phyloP scores from a whole-genome alignment of 53 echinoderm and acorn worm genomes.

The Arbacia lixula region DNA sequence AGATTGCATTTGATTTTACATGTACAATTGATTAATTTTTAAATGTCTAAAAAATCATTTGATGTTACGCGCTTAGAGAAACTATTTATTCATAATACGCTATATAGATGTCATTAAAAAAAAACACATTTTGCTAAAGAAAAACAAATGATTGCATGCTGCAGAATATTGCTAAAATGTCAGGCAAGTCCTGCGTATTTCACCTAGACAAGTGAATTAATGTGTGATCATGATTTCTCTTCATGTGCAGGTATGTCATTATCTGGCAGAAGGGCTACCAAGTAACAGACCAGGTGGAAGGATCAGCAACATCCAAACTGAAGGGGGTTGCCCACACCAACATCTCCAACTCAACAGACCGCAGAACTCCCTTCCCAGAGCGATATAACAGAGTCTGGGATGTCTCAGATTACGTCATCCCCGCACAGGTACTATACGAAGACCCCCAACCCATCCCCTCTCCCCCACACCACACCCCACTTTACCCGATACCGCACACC shows the following conservation, averaged over 20 bases:
- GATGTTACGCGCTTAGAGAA: too few species aligned
- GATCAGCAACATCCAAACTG: conserved; percentile 89
- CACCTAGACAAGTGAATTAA: not conserved
- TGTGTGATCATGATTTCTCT: not conserved
- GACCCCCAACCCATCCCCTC: too few species aligned
- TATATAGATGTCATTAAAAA: too few species aligned
- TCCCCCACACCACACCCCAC: too few species aligned
- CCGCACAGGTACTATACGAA: conserved; percentile 97
- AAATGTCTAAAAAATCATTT: too few species aligned
- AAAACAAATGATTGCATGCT: too few species aligned
- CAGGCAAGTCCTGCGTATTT: not conserved
- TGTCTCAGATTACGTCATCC: conserved; percentile 96
- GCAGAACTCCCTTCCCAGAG: conserved; percentile 71
- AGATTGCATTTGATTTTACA: too few species aligned
- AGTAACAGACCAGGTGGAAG: conserved; percentile 77
- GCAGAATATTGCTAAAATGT: too few species aligned
- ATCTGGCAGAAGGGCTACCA: conserved; percentile 91
- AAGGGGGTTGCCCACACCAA: conserved; percentile 91
- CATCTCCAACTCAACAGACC: conserved; percentile 68
- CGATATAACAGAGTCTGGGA: conserved; percentile 97
- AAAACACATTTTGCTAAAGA: too few species aligned
- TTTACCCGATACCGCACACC: too few species aligned
- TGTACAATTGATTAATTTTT: too few species aligned
- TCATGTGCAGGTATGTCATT: conserved; percentile 91
- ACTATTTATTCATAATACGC: too few species aligned